Conservation (phyloP, 2,888 invertebrate species). For the Gandaritis pyraliata region DNA sequence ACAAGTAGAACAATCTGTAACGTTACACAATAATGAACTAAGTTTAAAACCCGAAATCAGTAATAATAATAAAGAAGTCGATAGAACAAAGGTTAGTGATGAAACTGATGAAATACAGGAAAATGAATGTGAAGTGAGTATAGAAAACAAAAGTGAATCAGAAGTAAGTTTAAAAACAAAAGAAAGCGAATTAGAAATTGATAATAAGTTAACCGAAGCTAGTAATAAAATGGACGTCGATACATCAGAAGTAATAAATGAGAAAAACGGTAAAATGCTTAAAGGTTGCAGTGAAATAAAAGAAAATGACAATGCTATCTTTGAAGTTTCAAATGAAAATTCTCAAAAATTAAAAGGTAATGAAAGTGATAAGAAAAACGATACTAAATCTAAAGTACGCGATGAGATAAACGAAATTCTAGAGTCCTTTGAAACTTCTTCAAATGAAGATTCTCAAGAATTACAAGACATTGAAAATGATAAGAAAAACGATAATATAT, state of each 20-base stretch:
- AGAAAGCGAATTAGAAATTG: no score
- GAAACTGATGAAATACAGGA: not conserved
- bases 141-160: not conserved
- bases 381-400: not conserved
- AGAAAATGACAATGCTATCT: not conserved
- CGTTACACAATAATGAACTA: not conserved
- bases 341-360: not conserved
- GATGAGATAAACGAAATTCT: not conserved
- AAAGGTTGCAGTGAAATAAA: not conserved
- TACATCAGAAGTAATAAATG: not conserved
- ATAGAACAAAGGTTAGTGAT: not conserved
- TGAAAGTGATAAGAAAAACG: not conserved
- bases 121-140: not conserved
- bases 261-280: not conserved
- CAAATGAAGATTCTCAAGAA: not conserved
- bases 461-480: not conserved
- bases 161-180: no score
- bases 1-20: not conserved
- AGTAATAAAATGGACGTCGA: not conserved
- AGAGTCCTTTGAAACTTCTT: not conserved
- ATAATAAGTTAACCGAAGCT: no score
- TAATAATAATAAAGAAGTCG: not conserved
- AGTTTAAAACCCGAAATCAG: not conserved
- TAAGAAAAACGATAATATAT: not conserved
- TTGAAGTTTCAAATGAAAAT: not conserved